Evolutionary conservation across 1,140 invertebrate species (phyloP).

Genomic region (Prorops nasuta): DNA sequence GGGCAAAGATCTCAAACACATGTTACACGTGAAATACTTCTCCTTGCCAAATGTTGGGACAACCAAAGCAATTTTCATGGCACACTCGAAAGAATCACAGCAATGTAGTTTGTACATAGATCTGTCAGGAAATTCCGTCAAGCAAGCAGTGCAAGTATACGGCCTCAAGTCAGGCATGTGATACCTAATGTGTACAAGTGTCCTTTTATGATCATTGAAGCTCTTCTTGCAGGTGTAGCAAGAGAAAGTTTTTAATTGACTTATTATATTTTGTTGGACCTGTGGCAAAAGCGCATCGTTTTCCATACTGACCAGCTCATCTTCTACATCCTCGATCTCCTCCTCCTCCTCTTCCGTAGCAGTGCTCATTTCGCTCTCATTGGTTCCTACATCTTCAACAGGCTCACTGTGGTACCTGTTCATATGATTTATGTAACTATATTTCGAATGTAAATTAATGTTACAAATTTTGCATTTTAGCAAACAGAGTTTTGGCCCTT

Average conservation of each 20-base stretch:
- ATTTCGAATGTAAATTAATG: constrained; percentile 47
- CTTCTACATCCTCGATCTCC: constrained; percentile 33
- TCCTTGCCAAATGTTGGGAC: constrained; percentile 45
- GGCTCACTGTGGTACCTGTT: constrained; percentile 39
- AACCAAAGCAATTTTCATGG: constrained; percentile 52
- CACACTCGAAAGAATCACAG: constrained; percentile 49
- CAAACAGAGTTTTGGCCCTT: constrained; percentile 38
- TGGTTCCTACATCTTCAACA: constrained; percentile 6
- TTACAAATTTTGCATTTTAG: constrained; percentile 45
- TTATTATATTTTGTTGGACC: constrained; percentile 50
- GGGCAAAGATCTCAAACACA: constrained; percentile 44
- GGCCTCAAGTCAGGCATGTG: constrained; percentile 48
- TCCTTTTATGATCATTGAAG: constrained; percentile 43
- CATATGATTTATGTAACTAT: constrained; percentile 42
- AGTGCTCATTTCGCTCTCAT: not conserved
- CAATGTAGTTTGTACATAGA: constrained; percentile 48
- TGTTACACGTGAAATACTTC: constrained; percentile 53
- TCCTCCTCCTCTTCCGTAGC: constrained; percentile 26
- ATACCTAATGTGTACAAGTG: constrained; percentile 48
- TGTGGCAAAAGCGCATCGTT: constrained; percentile 41
- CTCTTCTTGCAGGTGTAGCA: constrained; percentile 46
- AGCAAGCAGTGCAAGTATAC: constrained; percentile 50
- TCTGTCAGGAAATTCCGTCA: constrained; percentile 47
- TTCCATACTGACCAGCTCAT: constrained; percentile 38
- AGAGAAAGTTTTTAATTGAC: constrained; percentile 51